Evolutionary conservation across 1,140 invertebrate species (phyloP).

Genomic region (Drosophila truncata): DNA sequence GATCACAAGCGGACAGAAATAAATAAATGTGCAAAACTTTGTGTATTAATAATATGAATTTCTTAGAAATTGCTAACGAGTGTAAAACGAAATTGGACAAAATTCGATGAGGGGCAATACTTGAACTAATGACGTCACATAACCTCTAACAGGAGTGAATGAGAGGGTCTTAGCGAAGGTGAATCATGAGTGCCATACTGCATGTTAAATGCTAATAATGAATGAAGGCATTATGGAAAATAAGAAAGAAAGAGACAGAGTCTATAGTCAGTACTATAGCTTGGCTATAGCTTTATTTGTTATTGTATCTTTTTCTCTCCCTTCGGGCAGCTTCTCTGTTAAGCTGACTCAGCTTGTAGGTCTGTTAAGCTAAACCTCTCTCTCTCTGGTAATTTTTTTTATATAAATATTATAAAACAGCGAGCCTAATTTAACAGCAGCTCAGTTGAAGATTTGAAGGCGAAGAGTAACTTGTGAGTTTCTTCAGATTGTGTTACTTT

Average conservation of each 20-base stretch:
- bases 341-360: slow-evolving; percentile 2
- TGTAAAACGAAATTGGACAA: neutral
- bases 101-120: slow-evolving; percentile 9
- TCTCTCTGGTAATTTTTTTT: neutral
- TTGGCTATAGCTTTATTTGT: neutral
- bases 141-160: slow-evolving; percentile 16
- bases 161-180: slow-evolving; percentile 50
- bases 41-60: slow-evolving; percentile 71
- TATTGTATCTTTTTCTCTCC: neutral
- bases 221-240: slow-evolving; percentile 16
- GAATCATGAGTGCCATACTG: slow-evolving; percentile 54
- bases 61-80: slow-evolving; percentile 58
- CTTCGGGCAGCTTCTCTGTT: neutral
- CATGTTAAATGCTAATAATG: slow-evolving; percentile 42
- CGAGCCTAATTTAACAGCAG: slow-evolving; percentile 23
- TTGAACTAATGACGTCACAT: slow-evolving; percentile 60
- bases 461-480: slow-evolving; percentile 43
- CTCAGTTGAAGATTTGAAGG: slow-evolving; percentile 26
- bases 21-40: slow-evolving; percentile 34
- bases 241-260: neutral
- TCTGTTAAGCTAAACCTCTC: slow-evolving; percentile 11
- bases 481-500: neutral
- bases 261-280: neutral
- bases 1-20: slow-evolving; percentile 45
- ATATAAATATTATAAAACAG: slow-evolving; percentile 46